These are phyloP conservation scores for Drosophila kanapiae DNA, from an alignment of 1,140 invertebrate species.

Conservation along the genomic window DNA sequence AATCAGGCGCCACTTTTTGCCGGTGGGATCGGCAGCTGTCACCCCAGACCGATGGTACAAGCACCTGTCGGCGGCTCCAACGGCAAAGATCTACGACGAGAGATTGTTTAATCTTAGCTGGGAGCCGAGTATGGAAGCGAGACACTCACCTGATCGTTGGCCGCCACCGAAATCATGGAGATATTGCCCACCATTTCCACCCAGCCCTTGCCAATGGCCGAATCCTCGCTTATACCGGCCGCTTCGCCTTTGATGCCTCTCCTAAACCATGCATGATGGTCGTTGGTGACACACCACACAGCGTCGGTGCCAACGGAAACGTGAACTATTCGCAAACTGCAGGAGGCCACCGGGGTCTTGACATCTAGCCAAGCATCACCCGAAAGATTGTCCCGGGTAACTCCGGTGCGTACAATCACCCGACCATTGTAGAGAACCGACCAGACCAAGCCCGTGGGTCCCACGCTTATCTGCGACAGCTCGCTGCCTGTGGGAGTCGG, in stretches of 20 bases:
- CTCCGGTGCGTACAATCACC: slow-evolving; percentile 91
- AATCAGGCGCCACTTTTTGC: slow-evolving; percentile 93
- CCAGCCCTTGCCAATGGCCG: slow-evolving; percentile 92
- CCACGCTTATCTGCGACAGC: slow-evolving; percentile 93
- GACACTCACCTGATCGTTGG: slow-evolving; percentile 92
- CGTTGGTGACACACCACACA: slow-evolving; percentile 94
- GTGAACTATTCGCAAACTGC: slow-evolving; percentile 89
- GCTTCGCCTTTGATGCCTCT: slow-evolving; percentile 92
- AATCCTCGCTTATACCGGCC: slow-evolving; percentile 89
- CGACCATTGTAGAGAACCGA: slow-evolving; percentile 92
- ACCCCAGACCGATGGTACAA: slow-evolving; percentile 94
- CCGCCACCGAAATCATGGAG: slow-evolving; percentile 92
- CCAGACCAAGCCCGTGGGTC: slow-evolving; percentile 94
- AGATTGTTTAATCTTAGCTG: neutral
- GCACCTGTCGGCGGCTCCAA: slow-evolving; percentile 89
- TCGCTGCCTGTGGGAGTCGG: slow-evolving; percentile 91
- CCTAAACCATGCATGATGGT: slow-evolving; percentile 95
- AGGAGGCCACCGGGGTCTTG: slow-evolving; percentile 87
- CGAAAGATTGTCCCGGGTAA: slow-evolving; percentile 90
- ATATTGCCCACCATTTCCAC: slow-evolving; percentile 94
- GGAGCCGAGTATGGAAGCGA: slow-evolving; percentile 86
- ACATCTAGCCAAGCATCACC: slow-evolving; percentile 94
- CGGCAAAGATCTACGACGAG: slow-evolving; percentile 87
- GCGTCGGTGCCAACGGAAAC: slow-evolving; percentile 93
- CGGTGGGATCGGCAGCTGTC: slow-evolving; percentile 91